phyloP scores from a whole-genome alignment of 2,797 vertebrate species.

The Chlorospingus semifuscus region DNA sequence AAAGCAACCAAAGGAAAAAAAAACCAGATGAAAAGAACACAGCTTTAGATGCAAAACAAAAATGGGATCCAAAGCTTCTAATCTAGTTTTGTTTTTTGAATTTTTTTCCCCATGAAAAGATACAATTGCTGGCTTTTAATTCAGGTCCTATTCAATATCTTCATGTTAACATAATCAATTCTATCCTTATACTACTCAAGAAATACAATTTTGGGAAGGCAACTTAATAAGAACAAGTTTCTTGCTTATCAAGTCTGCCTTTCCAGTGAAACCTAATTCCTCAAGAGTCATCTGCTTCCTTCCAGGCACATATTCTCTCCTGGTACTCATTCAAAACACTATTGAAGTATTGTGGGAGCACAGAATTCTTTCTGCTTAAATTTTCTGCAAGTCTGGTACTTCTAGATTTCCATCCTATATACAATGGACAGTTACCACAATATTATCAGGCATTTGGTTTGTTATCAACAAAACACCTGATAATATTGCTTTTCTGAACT shows the following conservation, averaged over 20 bases:
- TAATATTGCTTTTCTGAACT: not conserved
- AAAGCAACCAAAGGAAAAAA: not conserved
- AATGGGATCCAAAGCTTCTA: not conserved
- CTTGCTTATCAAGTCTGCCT: not conserved
- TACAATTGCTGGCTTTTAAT: not conserved
- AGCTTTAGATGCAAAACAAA: not conserved
- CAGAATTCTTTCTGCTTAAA: not conserved
- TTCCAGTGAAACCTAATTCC: not conserved
- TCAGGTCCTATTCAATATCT: not conserved
- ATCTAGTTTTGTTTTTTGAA: not conserved
- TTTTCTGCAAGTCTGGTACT: not conserved
- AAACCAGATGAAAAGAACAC: not conserved
- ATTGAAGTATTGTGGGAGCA: not conserved
- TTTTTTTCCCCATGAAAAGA: not conserved
- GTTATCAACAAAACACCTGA: not conserved
- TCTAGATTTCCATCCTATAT: not conserved
- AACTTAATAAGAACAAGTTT: not conserved
- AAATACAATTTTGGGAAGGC: not conserved
- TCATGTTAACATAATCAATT: not conserved
- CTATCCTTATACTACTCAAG: not conserved
- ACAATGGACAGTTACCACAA: not conserved
- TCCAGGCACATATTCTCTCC: not conserved
- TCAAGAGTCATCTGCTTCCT: not conserved
- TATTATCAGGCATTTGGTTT: not conserved
- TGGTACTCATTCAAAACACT: not conserved